Percentiles rank a stretch among this genome's conserved stretches.
Evolutionary conservation across 2,888 invertebrate genomes (phyloP).

Genomic region (Diarsia dahlii): DNA sequence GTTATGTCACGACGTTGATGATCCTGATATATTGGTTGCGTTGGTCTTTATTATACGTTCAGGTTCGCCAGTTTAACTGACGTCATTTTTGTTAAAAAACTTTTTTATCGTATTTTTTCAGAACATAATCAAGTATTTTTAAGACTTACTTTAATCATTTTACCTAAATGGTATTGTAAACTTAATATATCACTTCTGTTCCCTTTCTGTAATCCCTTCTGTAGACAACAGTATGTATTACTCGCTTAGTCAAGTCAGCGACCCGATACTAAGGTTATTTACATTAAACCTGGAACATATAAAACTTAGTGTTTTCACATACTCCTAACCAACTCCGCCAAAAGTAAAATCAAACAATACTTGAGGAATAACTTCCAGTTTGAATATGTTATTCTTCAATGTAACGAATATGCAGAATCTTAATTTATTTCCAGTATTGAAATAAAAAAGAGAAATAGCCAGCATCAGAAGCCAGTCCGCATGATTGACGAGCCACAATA

Average conservation of each 20-base stretch:
- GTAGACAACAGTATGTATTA: slow-evolving; percentile 19
- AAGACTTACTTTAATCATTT: not conserved
- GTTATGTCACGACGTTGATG: slow-evolving; percentile 82
- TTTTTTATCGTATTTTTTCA: slow-evolving; percentile 4
- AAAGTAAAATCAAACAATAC: slow-evolving; percentile 11
- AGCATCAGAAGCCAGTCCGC: slow-evolving; percentile 73
- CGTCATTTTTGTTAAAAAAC: slow-evolving; percentile 32
- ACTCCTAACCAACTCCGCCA: not conserved
- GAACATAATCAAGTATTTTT: not conserved
- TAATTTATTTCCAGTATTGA: slow-evolving; percentile 83
- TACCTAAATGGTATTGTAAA: slow-evolving; percentile 9
- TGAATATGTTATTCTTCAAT: slow-evolving; percentile 50
- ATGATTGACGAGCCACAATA: slow-evolving; percentile 87
- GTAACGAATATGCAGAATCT: slow-evolving; percentile 75
- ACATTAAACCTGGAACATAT: slow-evolving; percentile 1
- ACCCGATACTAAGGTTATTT: slow-evolving; percentile 10
- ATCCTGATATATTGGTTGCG: slow-evolving; percentile 72
- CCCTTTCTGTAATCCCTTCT: slow-evolving; percentile 4
- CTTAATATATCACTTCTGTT: slow-evolving; percentile 26
- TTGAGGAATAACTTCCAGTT: slow-evolving; percentile 20
- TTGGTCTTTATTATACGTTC: slow-evolving; percentile 57
- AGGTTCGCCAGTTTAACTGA: slow-evolving; percentile 25
- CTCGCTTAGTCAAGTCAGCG: slow-evolving; percentile 8
- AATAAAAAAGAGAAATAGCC: slow-evolving; percentile 78
- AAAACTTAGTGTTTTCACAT: not conserved